Conservation (phyloP, 92 coral and sea anemone species). For the Muricea muricata region DNA sequence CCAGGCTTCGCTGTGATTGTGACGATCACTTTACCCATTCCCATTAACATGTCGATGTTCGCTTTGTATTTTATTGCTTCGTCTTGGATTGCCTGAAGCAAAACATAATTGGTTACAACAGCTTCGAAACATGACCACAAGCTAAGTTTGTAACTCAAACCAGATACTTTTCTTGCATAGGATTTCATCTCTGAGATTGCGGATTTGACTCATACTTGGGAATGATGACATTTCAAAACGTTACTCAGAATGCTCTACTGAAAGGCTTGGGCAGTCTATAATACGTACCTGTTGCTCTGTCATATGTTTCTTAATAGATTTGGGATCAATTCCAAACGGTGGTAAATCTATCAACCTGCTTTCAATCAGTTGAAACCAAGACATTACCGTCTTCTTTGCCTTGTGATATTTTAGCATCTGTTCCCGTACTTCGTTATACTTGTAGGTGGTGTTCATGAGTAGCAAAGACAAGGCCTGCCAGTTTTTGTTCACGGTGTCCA, state of each 20-base stretch:
- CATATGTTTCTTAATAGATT: slow-evolving; percentile 88
- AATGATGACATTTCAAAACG: too few species aligned
- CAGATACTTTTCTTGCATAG: too few species aligned
- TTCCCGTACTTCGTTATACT: slow-evolving; percentile 87
- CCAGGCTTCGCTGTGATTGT: slow-evolving; percentile 83
- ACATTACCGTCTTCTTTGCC: slow-evolving; percentile 73
- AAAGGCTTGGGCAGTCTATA: too few species aligned
- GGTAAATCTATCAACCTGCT: slow-evolving; percentile 81
- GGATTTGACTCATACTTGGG: too few species aligned
- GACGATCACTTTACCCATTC: slow-evolving; percentile 93
- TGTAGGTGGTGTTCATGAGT: slow-evolving; percentile 83
- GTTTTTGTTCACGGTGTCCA: slow-evolving; percentile 91
- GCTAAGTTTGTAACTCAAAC: too few species aligned
- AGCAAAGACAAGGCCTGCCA: slow-evolving; percentile 95
- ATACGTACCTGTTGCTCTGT: slow-evolving; percentile 82
- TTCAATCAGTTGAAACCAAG: slow-evolving; percentile 90
- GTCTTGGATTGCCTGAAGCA: slow-evolving; percentile 80
- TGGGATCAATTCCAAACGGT: slow-evolving; percentile 93
- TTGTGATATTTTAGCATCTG: slow-evolving; percentile 87
- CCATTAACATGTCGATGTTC: slow-evolving; percentile 87
- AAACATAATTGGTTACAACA: too few species aligned
- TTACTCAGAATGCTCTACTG: too few species aligned
- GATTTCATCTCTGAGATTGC: too few species aligned
- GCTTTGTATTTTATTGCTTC: slow-evolving; percentile 99
- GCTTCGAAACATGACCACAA: too few species aligned